Conservation (phyloP, 2,797 vertebrate genomes). For the Pogoniulus pusillus region DNA sequence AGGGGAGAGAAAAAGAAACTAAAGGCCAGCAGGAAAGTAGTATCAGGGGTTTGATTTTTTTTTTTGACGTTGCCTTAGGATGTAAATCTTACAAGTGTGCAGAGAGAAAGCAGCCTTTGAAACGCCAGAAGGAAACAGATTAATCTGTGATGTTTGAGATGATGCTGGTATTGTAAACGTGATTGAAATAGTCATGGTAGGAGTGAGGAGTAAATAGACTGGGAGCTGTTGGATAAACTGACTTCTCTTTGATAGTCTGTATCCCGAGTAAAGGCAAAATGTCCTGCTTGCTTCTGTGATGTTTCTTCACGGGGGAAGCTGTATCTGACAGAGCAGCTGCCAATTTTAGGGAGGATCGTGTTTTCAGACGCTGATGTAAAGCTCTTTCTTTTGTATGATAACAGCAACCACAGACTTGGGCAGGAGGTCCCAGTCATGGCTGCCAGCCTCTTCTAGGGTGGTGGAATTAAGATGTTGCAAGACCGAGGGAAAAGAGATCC, state of each 20-base stretch:
- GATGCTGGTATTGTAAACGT: conserved; percentile 1
- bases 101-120: conserved; percentile 38
- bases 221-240: conserved; percentile 6
- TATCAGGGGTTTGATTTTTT: not conserved
- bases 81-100: conserved; percentile 29
- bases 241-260: not conserved
- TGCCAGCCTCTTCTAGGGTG: not conserved
- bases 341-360: not conserved
- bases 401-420: not conserved
- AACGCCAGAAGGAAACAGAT: conserved; percentile 10
- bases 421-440: not conserved
- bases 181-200: conserved; percentile 33
- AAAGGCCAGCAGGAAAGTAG: conserved; percentile 42
- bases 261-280: not conserved
- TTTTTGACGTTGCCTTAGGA: conserved; percentile 31
- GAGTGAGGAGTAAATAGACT: not conserved
- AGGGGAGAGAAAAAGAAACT: not conserved
- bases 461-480: not conserved
- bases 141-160: conserved; percentile 35
- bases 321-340: not conserved
- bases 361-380: not conserved
- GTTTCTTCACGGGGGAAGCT: not conserved
- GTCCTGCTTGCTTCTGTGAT: not conserved
- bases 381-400: not conserved
- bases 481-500: not conserved